A percentile compares a stretch with the other conserved stretches of the same genome.
Evolutionary conservation across 2,797 vertebrate species (phyloP).

Genomic region (Antennarius maculatus): DNA sequence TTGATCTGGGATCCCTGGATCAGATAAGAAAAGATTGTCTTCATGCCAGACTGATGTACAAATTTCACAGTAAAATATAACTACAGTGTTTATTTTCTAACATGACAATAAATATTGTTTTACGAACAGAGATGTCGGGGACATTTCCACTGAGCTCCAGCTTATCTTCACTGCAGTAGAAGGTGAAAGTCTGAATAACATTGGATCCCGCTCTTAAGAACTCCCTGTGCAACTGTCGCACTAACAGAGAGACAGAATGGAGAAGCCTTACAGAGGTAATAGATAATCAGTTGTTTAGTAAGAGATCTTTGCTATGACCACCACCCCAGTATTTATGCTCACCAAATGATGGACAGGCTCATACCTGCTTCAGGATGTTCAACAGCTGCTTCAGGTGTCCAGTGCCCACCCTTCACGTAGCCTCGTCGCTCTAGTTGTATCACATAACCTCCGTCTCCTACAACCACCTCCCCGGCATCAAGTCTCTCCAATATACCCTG

Average conservation of each 20-base stretch:
- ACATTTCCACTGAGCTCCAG: conserved; percentile 91
- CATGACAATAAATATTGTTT: not conserved
- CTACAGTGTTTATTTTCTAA: conserved; percentile 47
- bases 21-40: not conserved
- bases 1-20: conserved; percentile 87
- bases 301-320: too few species aligned
- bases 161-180: conserved; percentile 94
- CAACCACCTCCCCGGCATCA: conserved; percentile 86
- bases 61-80: not conserved
- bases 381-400: conserved; percentile 89
- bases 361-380: conserved; percentile 89
- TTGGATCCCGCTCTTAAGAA: conserved; percentile 90
- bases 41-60: not conserved
- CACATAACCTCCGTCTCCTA: conserved; percentile 91
- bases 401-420: conserved; percentile 89
- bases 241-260: conserved; percentile 60
- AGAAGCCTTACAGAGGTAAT: too few species aligned
- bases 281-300: too few species aligned
- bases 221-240: conserved; percentile 91
- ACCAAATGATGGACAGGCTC: too few species aligned
- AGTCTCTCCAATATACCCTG: conserved; percentile 89
- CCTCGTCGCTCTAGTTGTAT: conserved; percentile 88
- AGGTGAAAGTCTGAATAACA: conserved; percentile 92
- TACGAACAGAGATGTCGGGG: conserved; percentile 71
- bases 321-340: too few species aligned